These are phyloP conservation scores for Brachystomella parvula DNA, from an alignment of 1,140 invertebrate genomes.

Conservation along the genomic window DNA sequence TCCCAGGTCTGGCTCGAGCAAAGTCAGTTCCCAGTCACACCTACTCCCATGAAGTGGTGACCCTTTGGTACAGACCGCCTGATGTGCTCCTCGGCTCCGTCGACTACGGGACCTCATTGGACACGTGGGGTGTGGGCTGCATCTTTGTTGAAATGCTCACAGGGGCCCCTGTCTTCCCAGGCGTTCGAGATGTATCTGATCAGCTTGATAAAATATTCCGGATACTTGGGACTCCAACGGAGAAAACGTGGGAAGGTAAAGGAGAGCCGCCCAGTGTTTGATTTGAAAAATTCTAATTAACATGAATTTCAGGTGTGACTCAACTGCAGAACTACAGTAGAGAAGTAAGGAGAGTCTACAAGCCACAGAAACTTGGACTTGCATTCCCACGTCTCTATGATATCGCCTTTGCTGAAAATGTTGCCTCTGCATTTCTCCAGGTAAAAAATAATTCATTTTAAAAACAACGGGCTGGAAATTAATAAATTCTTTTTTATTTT, in stretches of 20 bases:
- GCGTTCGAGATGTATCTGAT: conserved; percentile 87
- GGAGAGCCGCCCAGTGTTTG: not conserved
- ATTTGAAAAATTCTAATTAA: conserved; percentile 4
- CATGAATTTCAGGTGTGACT: conserved; percentile 56
- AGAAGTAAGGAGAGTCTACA: conserved; percentile 68
- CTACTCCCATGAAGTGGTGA: conserved; percentile 95
- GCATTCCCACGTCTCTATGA: conserved; percentile 82
- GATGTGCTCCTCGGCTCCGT: conserved; percentile 94
- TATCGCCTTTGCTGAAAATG: conserved; percentile 74
- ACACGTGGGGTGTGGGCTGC: conserved; percentile 98
- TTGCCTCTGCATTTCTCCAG: conserved; percentile 72
- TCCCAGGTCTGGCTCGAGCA: conserved; percentile 68
- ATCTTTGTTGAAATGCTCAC: conserved; percentile 97
- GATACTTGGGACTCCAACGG: conserved; percentile 83
- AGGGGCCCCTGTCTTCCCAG: conserved; percentile 82
- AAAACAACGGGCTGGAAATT: not conserved
- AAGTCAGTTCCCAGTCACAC: conserved; percentile 95
- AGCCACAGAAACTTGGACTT: conserved; percentile 66
- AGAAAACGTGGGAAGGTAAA: conserved; percentile 68
- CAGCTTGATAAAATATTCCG: conserved; percentile 94
- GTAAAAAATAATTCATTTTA: conserved; percentile 40
- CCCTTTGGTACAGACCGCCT: conserved; percentile 85
- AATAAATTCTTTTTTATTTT: conserved; percentile 30
- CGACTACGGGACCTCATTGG: conserved; percentile 83
- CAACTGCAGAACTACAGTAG: conserved; percentile 75